phyloP scores from a whole-genome alignment of 2,888 invertebrate species.

The Chalcis sispes region DNA sequence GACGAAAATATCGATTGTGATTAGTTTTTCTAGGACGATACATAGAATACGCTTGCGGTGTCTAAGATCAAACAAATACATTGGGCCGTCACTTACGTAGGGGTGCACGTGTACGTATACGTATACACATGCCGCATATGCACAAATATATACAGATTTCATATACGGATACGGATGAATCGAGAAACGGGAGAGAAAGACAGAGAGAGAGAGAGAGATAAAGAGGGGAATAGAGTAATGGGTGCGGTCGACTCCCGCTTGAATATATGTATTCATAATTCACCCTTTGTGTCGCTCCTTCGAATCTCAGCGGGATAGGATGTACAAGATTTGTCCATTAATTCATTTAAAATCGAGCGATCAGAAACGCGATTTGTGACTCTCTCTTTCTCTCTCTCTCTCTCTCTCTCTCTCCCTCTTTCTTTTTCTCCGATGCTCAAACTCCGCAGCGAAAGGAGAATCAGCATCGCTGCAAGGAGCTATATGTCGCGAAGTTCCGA shows the following conservation, averaged over 20 bases:
- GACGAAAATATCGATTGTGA: too few relatives aligned
- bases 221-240: slow-evolving; percentile 19
- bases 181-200: too few relatives aligned
- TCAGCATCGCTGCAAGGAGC: too few relatives aligned
- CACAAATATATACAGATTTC: slow-evolving; percentile 18
- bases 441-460: too few relatives aligned
- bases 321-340: slow-evolving; percentile 61
- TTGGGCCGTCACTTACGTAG: background rate
- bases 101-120: background rate
- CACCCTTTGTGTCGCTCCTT: slow-evolving; percentile 59
- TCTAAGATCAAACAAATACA: slow-evolving; percentile 29
- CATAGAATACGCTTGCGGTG: background rate
- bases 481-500: too few relatives aligned
- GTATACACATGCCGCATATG: slow-evolving; percentile 33
- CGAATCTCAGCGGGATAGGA: slow-evolving; percentile 57
- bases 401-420: too few relatives aligned
- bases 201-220: too few relatives aligned
- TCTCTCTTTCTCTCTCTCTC: too few relatives aligned
- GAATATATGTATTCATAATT: slow-evolving; percentile 62
- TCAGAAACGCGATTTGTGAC: slow-evolving; percentile 14
- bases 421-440: too few relatives aligned
- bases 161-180: too few relatives aligned
- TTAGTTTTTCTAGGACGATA: too few relatives aligned
- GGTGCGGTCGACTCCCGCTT: slow-evolving; percentile 56
- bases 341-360: slow-evolving; percentile 49